Conservation (phyloP, 2,888 invertebrate genomes). For the Thyatira batis region DNA sequence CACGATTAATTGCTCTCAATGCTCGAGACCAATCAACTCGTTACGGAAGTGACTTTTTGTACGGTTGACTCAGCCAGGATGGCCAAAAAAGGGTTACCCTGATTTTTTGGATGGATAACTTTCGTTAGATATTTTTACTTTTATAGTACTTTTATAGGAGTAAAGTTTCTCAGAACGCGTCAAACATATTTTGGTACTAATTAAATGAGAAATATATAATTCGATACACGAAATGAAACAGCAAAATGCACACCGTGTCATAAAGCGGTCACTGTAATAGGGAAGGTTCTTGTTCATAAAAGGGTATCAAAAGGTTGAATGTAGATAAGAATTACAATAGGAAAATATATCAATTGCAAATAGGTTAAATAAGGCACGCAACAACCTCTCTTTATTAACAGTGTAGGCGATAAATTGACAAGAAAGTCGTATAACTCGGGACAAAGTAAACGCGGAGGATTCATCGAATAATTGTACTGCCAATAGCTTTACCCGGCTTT, state of each 20-base stretch:
- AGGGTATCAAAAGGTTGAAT: slow-evolving; percentile 1
- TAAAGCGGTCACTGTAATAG: not conserved
- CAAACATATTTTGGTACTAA: not conserved
- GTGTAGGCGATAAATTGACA: slow-evolving; percentile 44
- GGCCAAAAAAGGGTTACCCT: slow-evolving; percentile 30
- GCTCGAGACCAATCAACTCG: slow-evolving; percentile 75
- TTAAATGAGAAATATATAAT: too few relatives aligned
- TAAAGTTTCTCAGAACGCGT: too few relatives aligned
- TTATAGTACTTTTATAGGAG: not conserved
- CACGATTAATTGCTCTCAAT: slow-evolving; percentile 75
- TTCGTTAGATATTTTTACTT: not conserved
- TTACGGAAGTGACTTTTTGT: slow-evolving; percentile 66
- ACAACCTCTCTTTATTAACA: not conserved
- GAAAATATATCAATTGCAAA: not conserved
- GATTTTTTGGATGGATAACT: slow-evolving; percentile 22
- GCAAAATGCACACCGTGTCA: not conserved
- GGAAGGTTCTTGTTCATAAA: not conserved
- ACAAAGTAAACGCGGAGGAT: slow-evolving; percentile 51
- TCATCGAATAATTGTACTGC: slow-evolving; percentile 70
- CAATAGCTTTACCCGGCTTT: slow-evolving; percentile 58
- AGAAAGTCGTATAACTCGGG: slow-evolving; percentile 39
- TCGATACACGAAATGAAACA: not conserved
- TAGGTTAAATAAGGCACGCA: not conserved
- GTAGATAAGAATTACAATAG: not conserved
- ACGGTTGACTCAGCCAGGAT: slow-evolving; percentile 53